Percentiles rank a stretch among this genome's conserved stretches.
These are phyloP conservation scores for Acanthoscelides obtectus DNA, from an alignment of 2,888 invertebrate genomes.

Conservation along the genomic window DNA sequence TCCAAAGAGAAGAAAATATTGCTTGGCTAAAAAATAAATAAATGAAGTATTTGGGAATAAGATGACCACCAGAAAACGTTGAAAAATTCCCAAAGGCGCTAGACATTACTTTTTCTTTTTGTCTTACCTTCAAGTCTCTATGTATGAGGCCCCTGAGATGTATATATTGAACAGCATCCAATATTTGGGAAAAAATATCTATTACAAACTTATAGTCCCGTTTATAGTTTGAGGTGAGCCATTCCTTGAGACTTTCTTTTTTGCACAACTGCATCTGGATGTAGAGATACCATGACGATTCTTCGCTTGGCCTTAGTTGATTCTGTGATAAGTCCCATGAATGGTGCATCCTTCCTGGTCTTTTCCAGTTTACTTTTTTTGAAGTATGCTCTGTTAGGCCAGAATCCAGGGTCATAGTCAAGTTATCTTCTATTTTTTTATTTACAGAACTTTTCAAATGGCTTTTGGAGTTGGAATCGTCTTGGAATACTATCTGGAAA, in stretches of 20 bases:
- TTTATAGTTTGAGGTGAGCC: slow-evolving; percentile 64
- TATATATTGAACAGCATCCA: slow-evolving; percentile 93
- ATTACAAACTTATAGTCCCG: slow-evolving; percentile 54
- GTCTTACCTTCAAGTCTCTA: slow-evolving; percentile 81
- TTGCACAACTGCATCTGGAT: slow-evolving; percentile 98
- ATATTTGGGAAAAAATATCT: slow-evolving; percentile 82
- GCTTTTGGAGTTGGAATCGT: neutral
- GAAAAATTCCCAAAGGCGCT: too few relatives aligned
- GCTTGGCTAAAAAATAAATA: slow-evolving; percentile 59
- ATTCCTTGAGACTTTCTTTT: slow-evolving; percentile 84
- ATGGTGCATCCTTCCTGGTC: slow-evolving; percentile 38
- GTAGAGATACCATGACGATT: slow-evolving; percentile 61
- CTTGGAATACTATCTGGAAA: slow-evolving; percentile 33
- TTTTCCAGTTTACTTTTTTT: slow-evolving; percentile 35
- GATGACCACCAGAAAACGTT: too few relatives aligned
- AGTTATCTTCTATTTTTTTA: neutral
- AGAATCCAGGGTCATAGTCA: slow-evolving; percentile 1
- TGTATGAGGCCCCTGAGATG: slow-evolving; percentile 91
- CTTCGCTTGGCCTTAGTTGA: neutral
- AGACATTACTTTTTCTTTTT: too few relatives aligned
- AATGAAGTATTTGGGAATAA: neutral
- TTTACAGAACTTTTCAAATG: neutral
- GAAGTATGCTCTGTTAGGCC: slow-evolving; percentile 19
- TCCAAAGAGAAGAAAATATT: slow-evolving; percentile 92
- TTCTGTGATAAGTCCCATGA: slow-evolving; percentile 34